Conservation (phyloP, 92 coral and sea anemone genomes). For the Porites divaricata region DNA sequence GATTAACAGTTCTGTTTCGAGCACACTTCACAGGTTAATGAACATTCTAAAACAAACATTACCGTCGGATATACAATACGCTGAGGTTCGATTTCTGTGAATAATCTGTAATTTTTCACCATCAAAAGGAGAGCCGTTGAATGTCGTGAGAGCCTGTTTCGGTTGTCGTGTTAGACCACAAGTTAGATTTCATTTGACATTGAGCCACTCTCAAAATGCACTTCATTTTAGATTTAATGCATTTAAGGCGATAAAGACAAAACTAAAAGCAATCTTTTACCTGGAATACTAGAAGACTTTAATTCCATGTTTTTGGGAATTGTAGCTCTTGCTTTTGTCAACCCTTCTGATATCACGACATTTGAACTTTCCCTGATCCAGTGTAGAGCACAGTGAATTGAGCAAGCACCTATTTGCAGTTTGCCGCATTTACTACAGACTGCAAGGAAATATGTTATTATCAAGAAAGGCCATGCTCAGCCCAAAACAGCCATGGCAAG, state of each 20-base stretch:
- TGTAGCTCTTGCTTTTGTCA: slow-evolving; percentile 57
- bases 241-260: background rate
- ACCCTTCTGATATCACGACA: slow-evolving; percentile 27
- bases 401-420: slow-evolving; percentile 58
- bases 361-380: slow-evolving; percentile 39
- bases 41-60: no score
- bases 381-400: slow-evolving; percentile 35
- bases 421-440: slow-evolving; percentile 66
- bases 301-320: slow-evolving; percentile 43
- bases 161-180: no score
- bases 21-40: background rate
- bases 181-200: no score
- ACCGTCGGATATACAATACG: no score
- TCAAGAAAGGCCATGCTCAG: background rate
- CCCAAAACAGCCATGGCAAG: no score
- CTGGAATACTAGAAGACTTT: slow-evolving; percentile 39
- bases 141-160: no score
- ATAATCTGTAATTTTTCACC: no score
- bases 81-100: background rate
- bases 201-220: background rate
- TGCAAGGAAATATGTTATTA: background rate
- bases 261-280: background rate
- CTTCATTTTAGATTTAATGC: background rate
- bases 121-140: no score
- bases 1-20: background rate